Evolutionary conservation across 2,888 invertebrate genomes (phyloP).

Genomic region (Tholera decimalis): DNA sequence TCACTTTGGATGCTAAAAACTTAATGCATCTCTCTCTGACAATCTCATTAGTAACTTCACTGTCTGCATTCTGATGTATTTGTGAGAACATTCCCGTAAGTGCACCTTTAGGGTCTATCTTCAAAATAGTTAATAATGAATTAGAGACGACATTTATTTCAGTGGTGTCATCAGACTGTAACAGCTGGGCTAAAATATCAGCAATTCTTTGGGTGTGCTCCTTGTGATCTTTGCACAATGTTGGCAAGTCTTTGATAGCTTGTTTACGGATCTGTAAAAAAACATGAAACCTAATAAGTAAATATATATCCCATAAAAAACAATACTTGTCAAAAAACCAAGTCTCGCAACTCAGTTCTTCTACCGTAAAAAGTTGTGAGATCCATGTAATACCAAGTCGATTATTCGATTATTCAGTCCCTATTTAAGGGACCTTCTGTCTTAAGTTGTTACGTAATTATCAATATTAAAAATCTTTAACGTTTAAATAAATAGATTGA

Average conservation of each 20-base stretch:
- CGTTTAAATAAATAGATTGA: too few relatives aligned
- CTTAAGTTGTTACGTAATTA: too few relatives aligned
- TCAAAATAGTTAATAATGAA: conserved; percentile 95
- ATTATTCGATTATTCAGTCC: too few relatives aligned
- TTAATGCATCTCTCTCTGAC: conserved; percentile 97
- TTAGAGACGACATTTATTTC: conserved; percentile 97
- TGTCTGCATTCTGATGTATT: conserved; percentile 88
- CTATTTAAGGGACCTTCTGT: too few relatives aligned
- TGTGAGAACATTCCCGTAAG: conserved; percentile 91
- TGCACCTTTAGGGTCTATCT: conserved; percentile 93
- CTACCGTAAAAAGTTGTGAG: too few relatives aligned
- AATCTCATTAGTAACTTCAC: conserved; percentile 92
- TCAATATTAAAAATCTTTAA: too few relatives aligned
- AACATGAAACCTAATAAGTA: neutral
- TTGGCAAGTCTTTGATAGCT: conserved; percentile 97
- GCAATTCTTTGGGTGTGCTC: conserved; percentile 97
- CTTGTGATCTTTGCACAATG: conserved; percentile 96
- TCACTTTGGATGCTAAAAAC: conserved; percentile 96
- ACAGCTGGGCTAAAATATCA: conserved; percentile 97
- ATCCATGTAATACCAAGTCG: too few relatives aligned
- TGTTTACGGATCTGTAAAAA: conserved; percentile 96
- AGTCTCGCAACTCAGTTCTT: too few relatives aligned
- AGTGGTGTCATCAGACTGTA: conserved; percentile 96
- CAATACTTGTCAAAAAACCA: too few relatives aligned
- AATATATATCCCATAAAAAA: too few relatives aligned